Evolutionary conservation across 2,797 vertebrate genomes (phyloP), one percentile per base, ranked within the genome.

Genomic region (Poecile montanus): DNA sequence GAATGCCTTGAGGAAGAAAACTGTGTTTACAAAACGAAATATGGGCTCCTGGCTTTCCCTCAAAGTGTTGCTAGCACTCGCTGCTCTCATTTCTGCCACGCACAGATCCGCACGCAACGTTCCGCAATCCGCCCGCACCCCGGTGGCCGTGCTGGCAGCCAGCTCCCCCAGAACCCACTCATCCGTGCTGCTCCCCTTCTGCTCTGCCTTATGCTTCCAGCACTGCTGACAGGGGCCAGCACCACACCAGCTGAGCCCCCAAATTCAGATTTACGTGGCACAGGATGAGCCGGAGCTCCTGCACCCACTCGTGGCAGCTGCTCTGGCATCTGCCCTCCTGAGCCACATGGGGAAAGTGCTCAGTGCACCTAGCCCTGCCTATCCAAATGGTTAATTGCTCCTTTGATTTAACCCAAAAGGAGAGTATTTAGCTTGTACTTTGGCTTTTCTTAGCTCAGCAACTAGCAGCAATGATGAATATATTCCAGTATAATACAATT

Each of bases 201-300:
- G 88, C 77, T 90, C 63, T 73, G 80, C 66, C 77, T 93, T 60
- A 19, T 82, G 83, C 60, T 85, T 78, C 66, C 67, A 79, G 56
- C 0, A 5, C 48, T 47, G 50, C 86, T 91, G 85, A 48, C 77
- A 60, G 47, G 11, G 42, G 67, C 61, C 53, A 85, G 5, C 60
- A 40, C 23, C 26, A 32, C 26, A 66, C 40, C 83, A 88, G 63
- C 66, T 85, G 91, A 93, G 74, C 26, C 23, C 74, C 60, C 57
- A 53, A 34, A 74, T 19, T 25, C 56, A 42, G 32, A 83, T 71
- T 85, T 67, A 21, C 2, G 0, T 0, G 3, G 71, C 14, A 13
- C 54, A 42, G 45, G 48, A n/a, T 57, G 44, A 29, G 15, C 30
- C 11, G 80, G 60, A 58, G 51, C 60, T 85, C 60, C 60, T 13